Conservation (phyloP, 2,113 vertebrate genomes). For the Marcusenius ussheri region DNA sequence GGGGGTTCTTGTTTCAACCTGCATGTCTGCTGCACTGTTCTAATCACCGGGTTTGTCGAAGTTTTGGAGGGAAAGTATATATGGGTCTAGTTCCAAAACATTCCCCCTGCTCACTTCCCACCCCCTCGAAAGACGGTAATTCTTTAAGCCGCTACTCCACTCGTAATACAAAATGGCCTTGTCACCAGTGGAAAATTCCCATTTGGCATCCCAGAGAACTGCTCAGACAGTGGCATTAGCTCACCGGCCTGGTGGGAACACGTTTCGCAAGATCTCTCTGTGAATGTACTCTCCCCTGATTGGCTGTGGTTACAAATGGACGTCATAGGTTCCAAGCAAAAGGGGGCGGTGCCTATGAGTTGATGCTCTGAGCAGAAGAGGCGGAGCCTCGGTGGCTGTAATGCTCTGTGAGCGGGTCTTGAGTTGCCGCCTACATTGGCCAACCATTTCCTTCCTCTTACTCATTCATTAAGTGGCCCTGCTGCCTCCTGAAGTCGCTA, state of each 20-base stretch:
- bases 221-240: not conserved
- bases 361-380: not conserved
- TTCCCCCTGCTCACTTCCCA: not conserved
- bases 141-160: not conserved
- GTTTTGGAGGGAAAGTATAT: not conserved
- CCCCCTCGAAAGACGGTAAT: not conserved
- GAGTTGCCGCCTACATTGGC: conserved; percentile 5
- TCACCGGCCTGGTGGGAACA: not conserved
- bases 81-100: not conserved
- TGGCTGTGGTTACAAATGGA: not conserved
- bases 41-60: not conserved
- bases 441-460: conserved; percentile 45
- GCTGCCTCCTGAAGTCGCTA: not conserved
- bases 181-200: conserved; percentile 8
- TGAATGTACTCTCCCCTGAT: not conserved
- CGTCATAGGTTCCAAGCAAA: too few relatives aligned
- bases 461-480: conserved; percentile 26
- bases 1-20: not conserved
- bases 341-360: not conserved
- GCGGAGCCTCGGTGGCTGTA: not conserved
- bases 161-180: conserved; percentile 5
- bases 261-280: not conserved
- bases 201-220: conserved; percentile 1
- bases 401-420: not conserved
- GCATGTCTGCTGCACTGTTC: not conserved